Conservation (phyloP, 2,888 invertebrate species). For the Bruchidius siliquastri region DNA sequence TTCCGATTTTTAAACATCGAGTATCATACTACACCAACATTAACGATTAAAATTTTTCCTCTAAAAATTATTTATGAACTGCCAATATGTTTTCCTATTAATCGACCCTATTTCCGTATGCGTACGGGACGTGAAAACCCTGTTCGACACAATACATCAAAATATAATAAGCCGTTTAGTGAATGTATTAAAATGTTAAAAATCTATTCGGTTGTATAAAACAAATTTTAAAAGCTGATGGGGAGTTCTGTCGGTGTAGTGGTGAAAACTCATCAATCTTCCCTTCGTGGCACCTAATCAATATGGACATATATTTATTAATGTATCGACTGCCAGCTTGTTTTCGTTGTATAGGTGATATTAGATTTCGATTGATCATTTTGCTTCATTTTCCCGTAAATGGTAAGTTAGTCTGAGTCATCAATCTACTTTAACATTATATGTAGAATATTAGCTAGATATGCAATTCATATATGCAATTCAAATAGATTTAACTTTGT, state of each 20-base stretch:
- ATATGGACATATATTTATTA: not conserved
- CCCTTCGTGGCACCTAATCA: not conserved
- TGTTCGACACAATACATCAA: not conserved
- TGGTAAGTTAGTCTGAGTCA: not conserved
- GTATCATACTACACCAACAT: too few species aligned
- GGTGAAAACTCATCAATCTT: not conserved
- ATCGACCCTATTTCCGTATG: not conserved
- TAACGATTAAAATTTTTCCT: too few species aligned
- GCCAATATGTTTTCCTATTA: not conserved
- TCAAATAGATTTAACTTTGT: too few species aligned
- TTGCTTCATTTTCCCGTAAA: not conserved
- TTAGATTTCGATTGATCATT: not conserved
- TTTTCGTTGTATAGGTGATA: not conserved
- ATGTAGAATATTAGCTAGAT: too few species aligned
- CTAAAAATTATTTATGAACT: too few species aligned
- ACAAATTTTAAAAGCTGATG: not conserved
- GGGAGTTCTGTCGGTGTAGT: not conserved
- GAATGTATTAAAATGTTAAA: not conserved
- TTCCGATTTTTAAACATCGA: too few species aligned
- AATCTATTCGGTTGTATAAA: not conserved
- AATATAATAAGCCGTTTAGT: not conserved
- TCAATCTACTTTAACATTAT: not conserved
- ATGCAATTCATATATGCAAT: too few species aligned
- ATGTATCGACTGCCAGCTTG: not conserved
- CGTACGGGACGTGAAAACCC: not conserved